Base-by-base conservation (phyloP, 2,797 vertebrate species). In the Tauraco hartlaubi region DNA sequence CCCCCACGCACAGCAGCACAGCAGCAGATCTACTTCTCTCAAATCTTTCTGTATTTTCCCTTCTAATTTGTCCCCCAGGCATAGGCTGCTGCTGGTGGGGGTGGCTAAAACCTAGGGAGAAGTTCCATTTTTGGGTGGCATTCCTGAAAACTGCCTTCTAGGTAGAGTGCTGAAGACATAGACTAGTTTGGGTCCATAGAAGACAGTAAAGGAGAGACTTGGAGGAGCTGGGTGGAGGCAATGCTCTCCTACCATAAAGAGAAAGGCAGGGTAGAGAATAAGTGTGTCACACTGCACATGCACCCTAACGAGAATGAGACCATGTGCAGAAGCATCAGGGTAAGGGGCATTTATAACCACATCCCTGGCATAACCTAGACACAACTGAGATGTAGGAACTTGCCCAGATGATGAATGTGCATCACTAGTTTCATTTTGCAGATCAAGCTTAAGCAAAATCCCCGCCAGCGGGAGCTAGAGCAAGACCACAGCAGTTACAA, bases 91-190 rank as follows among this genome's bases (percentile, higher is more conserved):
- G 14, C 17, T 9, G 5, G 9, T 19, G 5, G 4, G 6, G 2
- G 9, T 11, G 46, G 39, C 26, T 49, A 61, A 35, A 48, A 80
- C 15, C 41, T 49, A 26, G 15, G 12, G 23, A 64, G n/a, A 62
- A 68, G 12, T 6, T 62, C 18, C 0, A 0, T 0, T 90, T 76
- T 75, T 17, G 8, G 14, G 21, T 31, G 21, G 2, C 23, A 35
- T 51, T 86, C 61, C 54, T 43, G 39, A 73, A 89, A 87, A 74
- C 0, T 33, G 8, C 21, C 7, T 26, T 63, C 7, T 25, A 33
- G 16, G 48, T n/a, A 33, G n/a, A 52, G 8, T 4, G 13, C 9
- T 81, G 62, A 49, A 84, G 41, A 11, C 37, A 41, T 78, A 46
- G n/a, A 9, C 23, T 23, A 21, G 22, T 58, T 44, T 63, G 28